Evolutionary conservation across 2,797 vertebrate species (phyloP).

Genomic region (Tokudaia muenninki): DNA sequence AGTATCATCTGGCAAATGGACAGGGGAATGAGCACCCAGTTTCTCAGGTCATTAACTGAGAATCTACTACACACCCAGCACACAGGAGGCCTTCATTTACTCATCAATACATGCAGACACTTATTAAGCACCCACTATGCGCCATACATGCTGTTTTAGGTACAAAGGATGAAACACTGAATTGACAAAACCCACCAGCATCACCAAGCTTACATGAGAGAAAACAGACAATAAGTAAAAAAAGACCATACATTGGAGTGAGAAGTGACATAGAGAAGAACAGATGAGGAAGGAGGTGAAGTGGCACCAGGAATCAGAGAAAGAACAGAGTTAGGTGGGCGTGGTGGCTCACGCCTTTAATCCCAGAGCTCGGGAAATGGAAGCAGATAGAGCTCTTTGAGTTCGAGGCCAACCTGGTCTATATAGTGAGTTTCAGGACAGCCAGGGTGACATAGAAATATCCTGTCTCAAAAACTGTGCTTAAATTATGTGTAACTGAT

Average conservation of each 20-base stretch:
- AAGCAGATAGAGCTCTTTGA: not conserved
- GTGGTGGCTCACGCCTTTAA: not conserved
- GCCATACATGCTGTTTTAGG: not conserved
- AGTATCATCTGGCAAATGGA: constrained; percentile 51
- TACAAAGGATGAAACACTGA: not conserved
- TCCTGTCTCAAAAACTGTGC: not conserved
- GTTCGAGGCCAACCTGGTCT: not conserved
- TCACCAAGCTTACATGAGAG: not conserved
- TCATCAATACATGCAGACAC: constrained; percentile 46
- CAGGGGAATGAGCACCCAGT: constrained; percentile 11
- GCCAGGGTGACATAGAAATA: not conserved
- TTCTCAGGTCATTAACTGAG: constrained; percentile 30
- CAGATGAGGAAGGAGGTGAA: not conserved
- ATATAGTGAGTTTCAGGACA: not conserved
- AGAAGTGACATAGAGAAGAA: constrained; percentile 20
- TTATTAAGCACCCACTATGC: not conserved
- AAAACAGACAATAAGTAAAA: not conserved
- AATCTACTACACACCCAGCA: constrained; percentile 2
- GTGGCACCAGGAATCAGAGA: not conserved
- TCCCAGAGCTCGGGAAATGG: not conserved
- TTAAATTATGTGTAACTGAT: not conserved
- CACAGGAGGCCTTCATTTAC: not conserved
- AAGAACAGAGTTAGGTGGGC: not conserved
- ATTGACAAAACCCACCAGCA: constrained; percentile 33
- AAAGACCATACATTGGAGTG: not conserved